These are phyloP conservation scores for Chlorocebus sabaeus DNA, from an alignment of 2,113 vertebrate genomes.

Conservation along the genomic window DNA sequence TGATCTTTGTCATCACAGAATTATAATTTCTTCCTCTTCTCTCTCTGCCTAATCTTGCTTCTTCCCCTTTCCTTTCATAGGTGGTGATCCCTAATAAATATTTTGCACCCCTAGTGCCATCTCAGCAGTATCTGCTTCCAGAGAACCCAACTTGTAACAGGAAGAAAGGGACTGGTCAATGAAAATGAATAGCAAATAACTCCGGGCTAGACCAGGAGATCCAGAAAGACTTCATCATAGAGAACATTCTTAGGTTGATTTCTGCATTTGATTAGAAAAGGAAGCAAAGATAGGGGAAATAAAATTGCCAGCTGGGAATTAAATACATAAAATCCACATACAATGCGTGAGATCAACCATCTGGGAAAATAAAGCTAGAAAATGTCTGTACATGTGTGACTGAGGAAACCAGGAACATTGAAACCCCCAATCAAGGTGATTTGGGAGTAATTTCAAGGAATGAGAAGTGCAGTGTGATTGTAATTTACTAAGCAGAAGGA, in stretches of 20 bases:
- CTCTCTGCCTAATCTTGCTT: not conserved
- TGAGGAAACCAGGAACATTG: not conserved
- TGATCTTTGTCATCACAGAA: fast-evolving
- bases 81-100: not conserved
- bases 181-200: not conserved
- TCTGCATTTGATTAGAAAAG: not conserved
- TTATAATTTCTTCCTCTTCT: not conserved
- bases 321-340: not conserved
- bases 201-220: not conserved
- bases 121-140: not conserved
- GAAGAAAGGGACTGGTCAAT: not conserved
- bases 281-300: not conserved
- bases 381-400: constrained; percentile 7
- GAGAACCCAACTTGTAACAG: not conserved
- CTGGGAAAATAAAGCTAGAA: constrained; percentile 14
- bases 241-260: not conserved
- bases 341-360: not conserved
- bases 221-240: not conserved
- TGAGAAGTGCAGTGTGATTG: constrained; percentile 7
- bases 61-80: not conserved
- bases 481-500: constrained; percentile 33
- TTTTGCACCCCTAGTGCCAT: not conserved
- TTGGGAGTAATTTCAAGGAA: constrained; percentile 18
- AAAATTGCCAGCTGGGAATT: not conserved
- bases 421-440: constrained; percentile 65